A percentile compares a stretch with the other conserved stretches of the same genome.
phyloP scores from a whole-genome alignment of 2,888 invertebrate species.

The Philhelius pedissequus region DNA sequence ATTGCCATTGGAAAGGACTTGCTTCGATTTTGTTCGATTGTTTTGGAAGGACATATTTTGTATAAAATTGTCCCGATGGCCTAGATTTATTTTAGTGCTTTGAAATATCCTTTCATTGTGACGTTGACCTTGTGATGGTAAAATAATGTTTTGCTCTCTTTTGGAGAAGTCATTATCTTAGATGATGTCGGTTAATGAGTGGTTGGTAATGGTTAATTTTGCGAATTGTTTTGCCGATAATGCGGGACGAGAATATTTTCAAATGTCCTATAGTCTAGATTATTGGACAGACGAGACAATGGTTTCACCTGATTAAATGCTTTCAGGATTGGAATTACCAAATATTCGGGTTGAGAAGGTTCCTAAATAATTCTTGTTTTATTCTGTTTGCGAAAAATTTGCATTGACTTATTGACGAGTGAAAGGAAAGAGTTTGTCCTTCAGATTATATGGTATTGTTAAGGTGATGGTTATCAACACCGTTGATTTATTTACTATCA shows the following conservation, averaged over 20 bases:
- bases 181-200: constrained; percentile 63
- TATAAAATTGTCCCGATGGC: constrained; percentile 17
- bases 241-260: constrained; percentile 5
- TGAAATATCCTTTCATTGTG: constrained; percentile 25
- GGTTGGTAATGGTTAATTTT: constrained; percentile 59
- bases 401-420: constrained; percentile 57
- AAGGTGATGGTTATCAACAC: not conserved
- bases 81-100: constrained; percentile 13
- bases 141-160: constrained; percentile 13
- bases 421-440: constrained; percentile 40
- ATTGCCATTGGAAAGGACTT: constrained; percentile 43
- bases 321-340: constrained; percentile 33
- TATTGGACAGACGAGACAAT: not conserved
- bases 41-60: constrained; percentile 6
- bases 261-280: not conserved
- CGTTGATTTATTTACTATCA: not conserved
- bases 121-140: constrained; percentile 51
- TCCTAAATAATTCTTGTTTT: not conserved
- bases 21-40: not conserved
- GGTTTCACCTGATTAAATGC: constrained; percentile 38
- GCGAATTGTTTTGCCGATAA: constrained; percentile 49
- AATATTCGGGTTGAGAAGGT: not conserved
- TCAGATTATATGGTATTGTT: constrained; percentile 46
- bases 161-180: constrained; percentile 55
- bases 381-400: constrained; percentile 49